Conservation (phyloP, 2,113 vertebrate species). For the Accipiter virgatus region DNA sequence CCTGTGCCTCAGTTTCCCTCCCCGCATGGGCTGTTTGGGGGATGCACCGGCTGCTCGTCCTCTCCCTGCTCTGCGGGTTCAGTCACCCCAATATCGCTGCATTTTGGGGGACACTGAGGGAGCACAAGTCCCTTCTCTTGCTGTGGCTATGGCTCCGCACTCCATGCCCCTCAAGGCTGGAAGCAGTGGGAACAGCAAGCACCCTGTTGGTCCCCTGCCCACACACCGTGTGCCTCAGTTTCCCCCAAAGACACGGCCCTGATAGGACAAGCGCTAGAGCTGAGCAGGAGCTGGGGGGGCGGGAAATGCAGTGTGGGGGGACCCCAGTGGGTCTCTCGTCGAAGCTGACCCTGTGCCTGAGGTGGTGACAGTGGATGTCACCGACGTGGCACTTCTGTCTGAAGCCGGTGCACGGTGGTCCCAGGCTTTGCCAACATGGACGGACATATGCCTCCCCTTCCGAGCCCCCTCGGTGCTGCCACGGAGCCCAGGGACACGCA, state of each 20-base stretch:
- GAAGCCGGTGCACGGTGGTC: rapidly evolving
- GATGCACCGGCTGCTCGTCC: rapidly evolving
- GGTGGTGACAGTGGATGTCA: neutral
- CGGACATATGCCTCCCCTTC: rapidly evolving
- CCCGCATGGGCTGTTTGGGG: rapidly evolving
- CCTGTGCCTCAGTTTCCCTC: neutral
- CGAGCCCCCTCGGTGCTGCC: rapidly evolving
- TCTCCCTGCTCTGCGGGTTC: neutral
- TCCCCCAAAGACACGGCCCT: neutral
- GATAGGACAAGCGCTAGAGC: no score
- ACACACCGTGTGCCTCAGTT: neutral
- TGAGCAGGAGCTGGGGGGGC: neutral
- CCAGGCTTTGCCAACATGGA: neutral
- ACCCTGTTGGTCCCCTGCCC: neutral
- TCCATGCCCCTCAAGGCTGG: neutral
- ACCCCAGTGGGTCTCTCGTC: neutral
- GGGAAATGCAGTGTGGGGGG: rapidly evolving
- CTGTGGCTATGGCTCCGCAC: neutral
- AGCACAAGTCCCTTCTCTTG: neutral
- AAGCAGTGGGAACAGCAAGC: neutral
- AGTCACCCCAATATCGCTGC: rapidly evolving
- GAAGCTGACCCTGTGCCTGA: neutral
- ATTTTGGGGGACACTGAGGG: neutral
- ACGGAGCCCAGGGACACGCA: rapidly evolving
- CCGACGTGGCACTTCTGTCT: neutral